phyloP scores from a whole-genome alignment of 2,113 vertebrate genomes.

The Rhombomys opimus region DNA sequence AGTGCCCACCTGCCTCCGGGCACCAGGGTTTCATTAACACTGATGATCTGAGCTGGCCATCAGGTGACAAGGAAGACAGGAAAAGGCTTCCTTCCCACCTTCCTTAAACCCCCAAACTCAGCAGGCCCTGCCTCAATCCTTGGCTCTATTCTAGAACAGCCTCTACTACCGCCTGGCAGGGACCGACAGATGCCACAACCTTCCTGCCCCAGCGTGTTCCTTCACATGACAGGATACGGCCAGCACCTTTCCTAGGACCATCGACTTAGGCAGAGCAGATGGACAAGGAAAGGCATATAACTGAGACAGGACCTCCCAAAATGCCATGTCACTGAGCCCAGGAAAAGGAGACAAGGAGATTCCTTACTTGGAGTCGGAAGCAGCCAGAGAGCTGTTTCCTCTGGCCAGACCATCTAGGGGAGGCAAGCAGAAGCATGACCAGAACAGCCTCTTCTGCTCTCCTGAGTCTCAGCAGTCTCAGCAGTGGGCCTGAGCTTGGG shows the following conservation, averaged over 20 bases:
- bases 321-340: not conserved
- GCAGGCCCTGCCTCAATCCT: not conserved
- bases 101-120: conserved; percentile 11
- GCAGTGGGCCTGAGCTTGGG: not conserved
- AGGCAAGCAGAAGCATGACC: conserved; percentile 49
- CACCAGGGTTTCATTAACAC: conserved; percentile 69
- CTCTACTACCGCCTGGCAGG: not conserved
- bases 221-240: not conserved
- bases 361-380: not conserved
- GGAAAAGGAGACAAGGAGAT: not conserved
- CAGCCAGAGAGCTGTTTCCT: not conserved
- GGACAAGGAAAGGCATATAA: not conserved
- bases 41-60: conserved; percentile 46
- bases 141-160: not conserved
- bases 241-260: not conserved
- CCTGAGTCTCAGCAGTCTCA: not conserved
- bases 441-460: not conserved
- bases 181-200: not conserved
- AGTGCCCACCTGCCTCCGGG: conserved; percentile 37
- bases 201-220: not conserved
- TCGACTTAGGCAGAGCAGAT: not conserved
- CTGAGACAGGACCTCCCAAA: not conserved
- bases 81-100: conserved; percentile 59
- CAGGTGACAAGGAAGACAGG: conserved; percentile 49
- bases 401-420: not conserved